A percentile compares a stretch with the other conserved stretches of the same genome.
Conservation (phyloP, 1,140 invertebrate genomes). For the Bombus affinis region DNA sequence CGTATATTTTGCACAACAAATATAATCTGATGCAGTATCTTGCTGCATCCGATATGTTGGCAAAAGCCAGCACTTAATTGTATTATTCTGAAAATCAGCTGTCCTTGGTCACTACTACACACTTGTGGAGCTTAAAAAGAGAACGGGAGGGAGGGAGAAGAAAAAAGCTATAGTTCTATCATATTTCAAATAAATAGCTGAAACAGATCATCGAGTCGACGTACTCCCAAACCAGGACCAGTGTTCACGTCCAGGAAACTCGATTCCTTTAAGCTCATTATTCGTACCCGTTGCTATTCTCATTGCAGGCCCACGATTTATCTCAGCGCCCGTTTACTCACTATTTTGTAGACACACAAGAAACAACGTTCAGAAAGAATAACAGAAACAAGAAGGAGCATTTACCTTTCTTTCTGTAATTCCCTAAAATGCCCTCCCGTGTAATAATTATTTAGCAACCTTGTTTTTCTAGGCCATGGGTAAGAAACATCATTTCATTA, state of each 20-base stretch:
- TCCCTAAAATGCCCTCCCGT: background rate
- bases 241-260: background rate
- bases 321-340: background rate
- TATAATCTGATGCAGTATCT: conserved; percentile 1
- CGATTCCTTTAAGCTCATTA: conserved; percentile 34
- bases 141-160: too few species aligned
- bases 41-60: background rate
- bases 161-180: background rate
- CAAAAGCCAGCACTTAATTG: conserved; percentile 11
- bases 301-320: background rate
- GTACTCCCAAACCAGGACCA: background rate
- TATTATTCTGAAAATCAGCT: background rate
- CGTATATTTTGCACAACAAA: background rate
- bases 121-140: too few species aligned
- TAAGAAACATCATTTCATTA: conserved; percentile 36
- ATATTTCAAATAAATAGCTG: conserved; percentile 23
- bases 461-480: background rate
- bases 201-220: background rate
- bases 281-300: background rate
- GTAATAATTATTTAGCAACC: conserved; percentile 1
- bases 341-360: background rate
- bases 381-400: background rate
- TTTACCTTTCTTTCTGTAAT: background rate
- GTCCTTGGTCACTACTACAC: background rate
- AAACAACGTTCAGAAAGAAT: background rate